phyloP scores from a whole-genome alignment of 2,888 invertebrate genomes.

The Slavum lentiscoides region DNA sequence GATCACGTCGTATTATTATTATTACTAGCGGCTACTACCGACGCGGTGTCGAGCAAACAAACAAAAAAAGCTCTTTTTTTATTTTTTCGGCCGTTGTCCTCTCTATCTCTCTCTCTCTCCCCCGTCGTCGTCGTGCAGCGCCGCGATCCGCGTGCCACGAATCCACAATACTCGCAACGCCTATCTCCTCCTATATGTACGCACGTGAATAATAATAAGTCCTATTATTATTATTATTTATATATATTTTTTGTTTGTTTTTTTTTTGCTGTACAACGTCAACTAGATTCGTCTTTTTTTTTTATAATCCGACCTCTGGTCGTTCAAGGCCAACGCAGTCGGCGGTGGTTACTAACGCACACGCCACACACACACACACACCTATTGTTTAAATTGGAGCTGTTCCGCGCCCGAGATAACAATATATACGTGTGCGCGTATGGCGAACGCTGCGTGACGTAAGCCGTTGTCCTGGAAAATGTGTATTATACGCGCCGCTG shows the following conservation, averaged over 20 bases:
- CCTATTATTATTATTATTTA: no score
- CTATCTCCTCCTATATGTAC: no score
- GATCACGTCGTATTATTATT: constrained; percentile 18
- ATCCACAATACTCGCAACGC: not conserved
- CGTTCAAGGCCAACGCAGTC: constrained; percentile 47
- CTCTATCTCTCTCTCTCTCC: not conserved
- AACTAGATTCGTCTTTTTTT: constrained; percentile 44
- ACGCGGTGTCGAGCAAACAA: constrained; percentile 38
- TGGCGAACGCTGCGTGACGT: constrained; percentile 20
- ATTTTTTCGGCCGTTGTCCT: constrained; percentile 46
- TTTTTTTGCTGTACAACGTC: constrained; percentile 13
- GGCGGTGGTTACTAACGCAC: constrained; percentile 12
- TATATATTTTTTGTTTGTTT: not conserved
- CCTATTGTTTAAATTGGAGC: constrained; percentile 49
- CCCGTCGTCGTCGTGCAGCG: no score
- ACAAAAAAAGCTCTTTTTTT: constrained; percentile 38
- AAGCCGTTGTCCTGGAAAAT: constrained; percentile 33
- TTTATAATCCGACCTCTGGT: constrained; percentile 41
- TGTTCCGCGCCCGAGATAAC: constrained; percentile 3
- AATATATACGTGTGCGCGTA: not conserved
- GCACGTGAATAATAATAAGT: no score
- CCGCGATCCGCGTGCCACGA: constrained; percentile 8
- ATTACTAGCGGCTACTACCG: not conserved
- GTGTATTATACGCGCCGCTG: not conserved
- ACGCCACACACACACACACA: not conserved